These are phyloP conservation scores for Intellagama lesueurii DNA, from an alignment of 2,797 vertebrate species.

Conservation along the genomic window DNA sequence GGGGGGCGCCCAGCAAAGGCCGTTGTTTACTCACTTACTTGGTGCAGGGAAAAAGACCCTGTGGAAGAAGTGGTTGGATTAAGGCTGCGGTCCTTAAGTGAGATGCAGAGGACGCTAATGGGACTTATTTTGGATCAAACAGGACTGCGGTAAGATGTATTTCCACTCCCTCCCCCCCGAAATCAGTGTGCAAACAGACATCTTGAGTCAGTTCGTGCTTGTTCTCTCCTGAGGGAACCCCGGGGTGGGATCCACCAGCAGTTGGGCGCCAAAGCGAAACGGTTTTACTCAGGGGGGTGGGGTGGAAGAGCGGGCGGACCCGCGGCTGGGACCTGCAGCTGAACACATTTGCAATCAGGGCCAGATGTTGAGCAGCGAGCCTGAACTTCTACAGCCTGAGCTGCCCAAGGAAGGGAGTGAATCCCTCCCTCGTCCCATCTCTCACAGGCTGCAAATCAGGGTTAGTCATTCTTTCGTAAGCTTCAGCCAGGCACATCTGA, in stretches of 20 bases:
- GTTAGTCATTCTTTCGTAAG: not conserved
- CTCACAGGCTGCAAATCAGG: constrained; percentile 16
- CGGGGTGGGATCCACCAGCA: not conserved
- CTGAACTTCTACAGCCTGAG: not conserved
- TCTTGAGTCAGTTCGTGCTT: not conserved
- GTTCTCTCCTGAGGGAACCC: not conserved
- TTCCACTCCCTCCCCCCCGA: too few species aligned
- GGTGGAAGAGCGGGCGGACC: too few species aligned
- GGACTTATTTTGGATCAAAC: too few species aligned
- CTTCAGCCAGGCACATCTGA: not conserved
- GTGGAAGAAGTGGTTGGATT: not conserved
- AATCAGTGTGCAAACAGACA: too few species aligned
- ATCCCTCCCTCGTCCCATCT: not conserved
- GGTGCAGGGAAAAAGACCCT: not conserved
- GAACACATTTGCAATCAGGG: constrained; percentile 6
- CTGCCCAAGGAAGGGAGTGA: not conserved
- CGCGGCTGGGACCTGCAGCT: not conserved
- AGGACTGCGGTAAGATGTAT: too few species aligned
- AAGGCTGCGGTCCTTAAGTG: not conserved
- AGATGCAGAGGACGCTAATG: too few species aligned
- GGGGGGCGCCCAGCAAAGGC: too few species aligned
- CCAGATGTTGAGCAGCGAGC: constrained; percentile 2
- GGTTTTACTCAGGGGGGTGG: not conserved
- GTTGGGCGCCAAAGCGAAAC: not conserved
- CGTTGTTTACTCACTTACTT: too few species aligned